A percentile compares a stretch with the other conserved stretches of the same genome.
These are phyloP conservation scores for Saguinus imperator DNA, from an alignment of 2,113 vertebrate genomes.

Conservation along the genomic window DNA sequence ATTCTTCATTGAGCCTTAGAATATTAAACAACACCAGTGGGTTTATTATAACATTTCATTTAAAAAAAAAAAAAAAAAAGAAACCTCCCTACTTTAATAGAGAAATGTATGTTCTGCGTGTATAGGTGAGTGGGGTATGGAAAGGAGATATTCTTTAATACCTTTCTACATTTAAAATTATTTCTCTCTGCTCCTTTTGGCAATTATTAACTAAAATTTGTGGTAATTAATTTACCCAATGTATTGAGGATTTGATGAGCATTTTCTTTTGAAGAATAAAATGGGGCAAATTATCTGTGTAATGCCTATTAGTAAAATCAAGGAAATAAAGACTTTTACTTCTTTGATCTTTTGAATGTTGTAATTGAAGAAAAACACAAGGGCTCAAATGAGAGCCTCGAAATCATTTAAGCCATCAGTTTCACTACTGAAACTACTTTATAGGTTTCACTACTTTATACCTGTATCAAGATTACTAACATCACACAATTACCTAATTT, in stretches of 20 bases:
- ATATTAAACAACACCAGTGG: not conserved
- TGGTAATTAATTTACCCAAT: not conserved
- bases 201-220: not conserved
- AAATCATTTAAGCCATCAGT: not conserved
- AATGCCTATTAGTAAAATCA: not conserved
- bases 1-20: not conserved
- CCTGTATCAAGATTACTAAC: not conserved
- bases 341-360: not conserved
- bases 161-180: not conserved
- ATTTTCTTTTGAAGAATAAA: conserved; percentile 3
- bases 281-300: not conserved
- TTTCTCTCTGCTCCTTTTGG: not conserved
- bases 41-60: not conserved
- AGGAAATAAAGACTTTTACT: not conserved
- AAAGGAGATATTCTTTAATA: not conserved
- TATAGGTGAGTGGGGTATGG: not conserved
- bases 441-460: not conserved
- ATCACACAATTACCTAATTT: not conserved
- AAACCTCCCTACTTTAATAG: not conserved
- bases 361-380: not conserved
- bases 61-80: too few species aligned
- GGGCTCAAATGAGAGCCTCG: not conserved
- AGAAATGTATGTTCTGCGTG: not conserved
- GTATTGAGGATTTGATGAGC: not conserved
- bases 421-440: not conserved